Evolutionary conservation across 2,113 vertebrate genomes (phyloP), one percentile per base, ranked within the genome.

Genomic region (Pteronura brasiliensis): DNA sequence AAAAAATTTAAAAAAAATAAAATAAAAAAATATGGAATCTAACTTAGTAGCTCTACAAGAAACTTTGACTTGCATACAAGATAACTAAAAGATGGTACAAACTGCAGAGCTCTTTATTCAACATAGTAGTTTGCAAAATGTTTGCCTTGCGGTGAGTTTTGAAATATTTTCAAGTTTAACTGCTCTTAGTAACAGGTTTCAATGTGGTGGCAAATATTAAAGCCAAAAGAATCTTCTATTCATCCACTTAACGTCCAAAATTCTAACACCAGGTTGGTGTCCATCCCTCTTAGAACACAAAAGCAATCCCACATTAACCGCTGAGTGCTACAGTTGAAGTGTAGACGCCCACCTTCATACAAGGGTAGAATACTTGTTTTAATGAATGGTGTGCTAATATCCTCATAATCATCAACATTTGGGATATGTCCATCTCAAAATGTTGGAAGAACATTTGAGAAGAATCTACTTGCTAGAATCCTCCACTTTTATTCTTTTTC

Each of bases 141-240:
- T 79, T 67, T 86, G n/a, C 7, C 39, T 81, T 87, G 63, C 23
- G 27, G 7, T 8, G 9, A 95, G 3, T 23, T 96, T 52, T 59
- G 85, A 88, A 88, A 77, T 88, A 59, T 44, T 93, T 81, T 95
- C 12, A 21, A 74, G 27, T 34, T 79, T 57, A 81, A 81, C 9
- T 17, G 71, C 12, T 31, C 20, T 72, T 72, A 52, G 47, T 63
- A 80, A 81, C 15, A 63, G 5, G 47, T 92, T 90, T 90, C 39
- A 65, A 52, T 34, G 29, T 42, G 6, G 13, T 44, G 42, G 31
- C 17, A 63, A 84, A 87, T 52, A 61, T 1, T n/a, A 49, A 81
- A 55, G 2, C 7, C 23, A 12, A 47, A 65, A 84, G 31, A 90
- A 90, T 39, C 52, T 87, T 76, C 29, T 57, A 34, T 20, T 34